A percentile compares a stretch with the other conserved stretches of the same genome.
Conservation (phyloP, 2,113 vertebrate species). For the Ascaphus truei region DNA sequence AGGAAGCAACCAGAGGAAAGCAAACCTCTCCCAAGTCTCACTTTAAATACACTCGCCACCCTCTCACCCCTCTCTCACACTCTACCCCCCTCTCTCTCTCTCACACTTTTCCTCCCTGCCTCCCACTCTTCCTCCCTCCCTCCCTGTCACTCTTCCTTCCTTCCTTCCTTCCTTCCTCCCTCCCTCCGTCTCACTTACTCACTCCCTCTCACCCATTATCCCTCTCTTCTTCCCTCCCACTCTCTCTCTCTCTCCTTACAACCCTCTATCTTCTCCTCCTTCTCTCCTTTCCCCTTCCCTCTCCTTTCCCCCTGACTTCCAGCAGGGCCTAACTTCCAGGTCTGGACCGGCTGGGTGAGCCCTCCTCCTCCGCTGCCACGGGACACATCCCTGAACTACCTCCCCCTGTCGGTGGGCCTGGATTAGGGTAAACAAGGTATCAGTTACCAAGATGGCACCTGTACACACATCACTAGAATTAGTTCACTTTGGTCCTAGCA, state of each 20-base stretch:
- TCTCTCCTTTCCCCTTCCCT: background rate
- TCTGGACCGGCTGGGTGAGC: constrained; percentile 22
- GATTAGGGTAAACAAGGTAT: too few relatives aligned
- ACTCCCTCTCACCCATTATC: background rate
- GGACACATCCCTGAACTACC: background rate
- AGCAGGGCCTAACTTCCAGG: too few relatives aligned
- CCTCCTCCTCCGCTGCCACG: background rate
- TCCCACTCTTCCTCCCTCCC: too few relatives aligned
- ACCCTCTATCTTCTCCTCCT: constrained; percentile 9
- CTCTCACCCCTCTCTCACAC: too few relatives aligned
- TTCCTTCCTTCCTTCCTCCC: constrained; percentile 5
- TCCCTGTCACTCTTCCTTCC: background rate
- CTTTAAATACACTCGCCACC: too few relatives aligned
- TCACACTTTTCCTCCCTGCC: background rate
- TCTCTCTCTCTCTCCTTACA: background rate
- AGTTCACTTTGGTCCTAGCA: too few relatives aligned
- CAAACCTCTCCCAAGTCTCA: too few relatives aligned
- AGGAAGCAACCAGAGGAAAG: too few relatives aligned
- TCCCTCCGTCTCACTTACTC: background rate
- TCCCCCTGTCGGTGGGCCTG: too few relatives aligned
- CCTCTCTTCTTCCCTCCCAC: background rate
- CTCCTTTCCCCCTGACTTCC: background rate
- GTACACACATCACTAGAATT: too few relatives aligned
- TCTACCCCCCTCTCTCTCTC: too few relatives aligned
- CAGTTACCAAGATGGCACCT: too few relatives aligned